Percentiles rank a stretch among this genome's conserved stretches.
These are phyloP conservation scores for Melanotaenia maccullochi DNA, from an alignment of 2,797 vertebrate species.

Conservation along the genomic window DNA sequence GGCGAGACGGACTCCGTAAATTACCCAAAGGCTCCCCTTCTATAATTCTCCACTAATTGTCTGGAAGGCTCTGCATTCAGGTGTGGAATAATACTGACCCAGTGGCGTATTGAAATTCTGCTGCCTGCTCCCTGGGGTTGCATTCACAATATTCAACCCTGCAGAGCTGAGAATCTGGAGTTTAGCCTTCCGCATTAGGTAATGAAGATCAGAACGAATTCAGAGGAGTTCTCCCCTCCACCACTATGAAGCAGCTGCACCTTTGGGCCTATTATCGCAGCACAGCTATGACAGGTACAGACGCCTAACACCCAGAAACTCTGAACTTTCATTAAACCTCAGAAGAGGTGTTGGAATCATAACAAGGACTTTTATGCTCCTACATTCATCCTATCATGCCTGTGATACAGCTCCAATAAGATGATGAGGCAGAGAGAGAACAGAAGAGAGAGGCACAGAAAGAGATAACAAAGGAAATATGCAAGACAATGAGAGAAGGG, in stretches of 20 bases:
- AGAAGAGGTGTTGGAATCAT: constrained; percentile 64
- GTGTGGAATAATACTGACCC: constrained; percentile 77
- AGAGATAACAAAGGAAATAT: constrained; percentile 18
- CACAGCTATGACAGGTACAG: constrained; percentile 69
- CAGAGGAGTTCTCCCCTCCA: constrained; percentile 55
- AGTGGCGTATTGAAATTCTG: constrained; percentile 74
- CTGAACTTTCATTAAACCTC: constrained; percentile 74
- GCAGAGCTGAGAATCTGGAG: constrained; percentile 61
- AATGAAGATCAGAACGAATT: constrained; percentile 71
- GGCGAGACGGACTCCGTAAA: constrained; percentile 70
- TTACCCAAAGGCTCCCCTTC: constrained; percentile 72
- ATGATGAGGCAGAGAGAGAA: constrained; percentile 33
- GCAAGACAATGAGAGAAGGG: constrained; percentile 15
- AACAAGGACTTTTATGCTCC: constrained; percentile 74
- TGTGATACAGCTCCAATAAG: constrained; percentile 45
- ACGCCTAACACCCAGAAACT: constrained; percentile 55
- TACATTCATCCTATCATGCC: constrained; percentile 57
- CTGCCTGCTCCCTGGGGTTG: constrained; percentile 70
- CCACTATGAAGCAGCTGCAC: constrained; percentile 63
- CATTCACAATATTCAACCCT: constrained; percentile 69
- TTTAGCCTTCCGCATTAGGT: constrained; percentile 72
- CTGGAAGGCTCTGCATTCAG: constrained; percentile 79
- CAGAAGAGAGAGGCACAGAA: not conserved
- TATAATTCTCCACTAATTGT: constrained; percentile 83
- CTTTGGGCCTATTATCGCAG: constrained; percentile 75